These are phyloP conservation scores for Pseudolycoriella hygida DNA, from an alignment of 2,888 invertebrate species.

Conservation along the genomic window DNA sequence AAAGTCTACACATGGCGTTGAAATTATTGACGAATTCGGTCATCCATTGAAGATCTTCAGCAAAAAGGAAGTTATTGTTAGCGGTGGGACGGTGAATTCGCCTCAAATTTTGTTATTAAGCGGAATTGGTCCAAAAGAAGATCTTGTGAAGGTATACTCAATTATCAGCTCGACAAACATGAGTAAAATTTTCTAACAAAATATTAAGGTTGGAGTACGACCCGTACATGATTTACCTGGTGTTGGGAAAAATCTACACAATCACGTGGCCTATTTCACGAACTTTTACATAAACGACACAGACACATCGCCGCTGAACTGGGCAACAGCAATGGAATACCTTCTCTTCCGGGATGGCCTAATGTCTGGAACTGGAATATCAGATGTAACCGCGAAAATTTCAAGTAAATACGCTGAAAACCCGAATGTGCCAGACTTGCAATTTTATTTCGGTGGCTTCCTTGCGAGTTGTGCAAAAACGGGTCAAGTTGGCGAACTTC, in stretches of 20 bases:
- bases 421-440: slow-evolving; percentile 62
- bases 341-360: slow-evolving; percentile 71
- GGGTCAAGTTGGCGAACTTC: slow-evolving; percentile 65
- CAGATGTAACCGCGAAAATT: slow-evolving; percentile 71
- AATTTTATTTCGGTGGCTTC: slow-evolving; percentile 74
- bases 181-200: not conserved
- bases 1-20: slow-evolving; percentile 60
- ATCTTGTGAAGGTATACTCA: slow-evolving; percentile 35
- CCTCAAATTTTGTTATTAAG: slow-evolving; percentile 84
- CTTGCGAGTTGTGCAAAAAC: slow-evolving; percentile 72
- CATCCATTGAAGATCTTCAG: slow-evolving; percentile 45
- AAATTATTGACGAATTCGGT: slow-evolving; percentile 32
- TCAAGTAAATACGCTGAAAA: slow-evolving; percentile 63
- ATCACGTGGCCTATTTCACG: slow-evolving; percentile 65
- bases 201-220: slow-evolving; percentile 36
- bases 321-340: slow-evolving; percentile 86
- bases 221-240: slow-evolving; percentile 56
- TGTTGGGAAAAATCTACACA: slow-evolving; percentile 71
- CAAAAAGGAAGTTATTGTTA: slow-evolving; percentile 60
- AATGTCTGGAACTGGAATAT: slow-evolving; percentile 77
- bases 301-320: slow-evolving; percentile 70
- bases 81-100: slow-evolving; percentile 77
- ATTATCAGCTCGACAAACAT: not conserved
- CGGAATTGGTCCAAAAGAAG: slow-evolving; percentile 65
- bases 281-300: slow-evolving; percentile 70